phyloP scores from a whole-genome alignment of 2,113 vertebrate genomes.

The Apodemus sylvaticus region DNA sequence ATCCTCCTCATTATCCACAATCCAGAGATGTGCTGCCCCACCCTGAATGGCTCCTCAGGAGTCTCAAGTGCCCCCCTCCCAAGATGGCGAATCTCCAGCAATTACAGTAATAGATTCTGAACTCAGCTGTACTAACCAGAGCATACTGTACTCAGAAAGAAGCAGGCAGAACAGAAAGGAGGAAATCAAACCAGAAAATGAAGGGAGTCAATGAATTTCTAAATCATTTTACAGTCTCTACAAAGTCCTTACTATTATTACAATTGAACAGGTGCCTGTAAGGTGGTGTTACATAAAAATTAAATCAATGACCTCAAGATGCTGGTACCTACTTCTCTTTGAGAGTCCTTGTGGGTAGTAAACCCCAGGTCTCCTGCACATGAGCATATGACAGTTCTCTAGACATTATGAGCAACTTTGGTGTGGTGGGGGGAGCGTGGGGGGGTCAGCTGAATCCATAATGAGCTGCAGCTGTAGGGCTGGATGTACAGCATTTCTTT shows the following conservation, averaged over 20 bases:
- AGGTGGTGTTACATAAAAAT: neutral
- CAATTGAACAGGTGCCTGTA: neutral
- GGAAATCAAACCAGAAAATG: constrained; percentile 61
- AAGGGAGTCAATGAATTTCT: neutral
- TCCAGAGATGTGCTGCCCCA: neutral
- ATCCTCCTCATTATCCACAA: neutral
- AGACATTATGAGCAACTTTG: constrained; percentile 42
- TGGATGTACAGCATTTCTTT: constrained; percentile 65
- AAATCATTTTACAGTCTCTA: constrained; percentile 3
- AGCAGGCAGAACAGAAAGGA: constrained; percentile 50
- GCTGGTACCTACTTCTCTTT: constrained; percentile 62
- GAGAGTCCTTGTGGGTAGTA: constrained; percentile 70
- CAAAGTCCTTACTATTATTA: constrained; percentile 14
- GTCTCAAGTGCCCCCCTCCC: constrained; percentile 67
- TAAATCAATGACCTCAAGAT: constrained; percentile 51
- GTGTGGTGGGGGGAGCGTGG: constrained; percentile 41
- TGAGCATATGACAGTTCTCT: constrained; percentile 63
- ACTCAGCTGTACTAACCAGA: constrained; percentile 70
- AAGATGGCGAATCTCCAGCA: constrained; percentile 74
- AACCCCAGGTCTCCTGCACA: constrained; percentile 53
- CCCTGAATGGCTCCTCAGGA: constrained; percentile 62
- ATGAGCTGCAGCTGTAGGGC: constrained; percentile 78
- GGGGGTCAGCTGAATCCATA: constrained; percentile 70
- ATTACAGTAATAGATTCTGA: constrained; percentile 76
- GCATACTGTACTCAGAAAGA: constrained; percentile 61